Base-by-base conservation (phyloP, 2,797 vertebrate genomes). In the Petrocephalus schoutedeni region DNA sequence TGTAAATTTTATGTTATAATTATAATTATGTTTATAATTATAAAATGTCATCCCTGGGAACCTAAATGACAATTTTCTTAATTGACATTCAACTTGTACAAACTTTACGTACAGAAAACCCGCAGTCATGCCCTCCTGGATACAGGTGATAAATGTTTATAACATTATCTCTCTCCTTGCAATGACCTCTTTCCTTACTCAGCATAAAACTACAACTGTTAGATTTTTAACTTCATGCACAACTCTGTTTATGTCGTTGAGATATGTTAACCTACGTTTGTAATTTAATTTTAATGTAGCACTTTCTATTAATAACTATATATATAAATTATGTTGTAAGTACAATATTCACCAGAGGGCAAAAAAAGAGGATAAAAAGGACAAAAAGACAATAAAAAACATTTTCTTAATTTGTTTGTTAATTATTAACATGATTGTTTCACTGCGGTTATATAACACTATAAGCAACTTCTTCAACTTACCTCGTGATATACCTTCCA, bases 111-210 rank as follows among this genome's bases (percentile, higher is more conserved):
- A 14, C 41, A 82, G 19, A 51, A 64, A 45, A 0, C 19, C 77
- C 36, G 10, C 85, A 89, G 83, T 88, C 90, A 93, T 67, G 92
- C 94, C 93, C 74, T 3, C 54, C 91, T 95, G 94, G 19, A 2
- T 23, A 61, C 82, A 3, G 0, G 0, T 90, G 95, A 96, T 96
- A 94, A 89, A 85, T 5, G 88, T 36, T 74, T 85, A 67, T 53
- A 86, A 91, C 87, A 89, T 88, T 91, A 89, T 91, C 90, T 74
- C 57, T 53, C 16, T 71, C 53, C 67, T 51, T 64, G 58, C 80
- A 88, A 87, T 10, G 28, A 88, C 41, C 36, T 3, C 51, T 53
- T 85, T 53, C 45, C 71, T 95, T 93, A 95, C 93, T 95, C 93
- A 92, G 92, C 94, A 92, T 53, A 91, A 89, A 4, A n/a, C 0